Evolutionary conservation across 2,113 vertebrate genomes (phyloP).

Genomic region (Ahaetulla prasina): DNA sequence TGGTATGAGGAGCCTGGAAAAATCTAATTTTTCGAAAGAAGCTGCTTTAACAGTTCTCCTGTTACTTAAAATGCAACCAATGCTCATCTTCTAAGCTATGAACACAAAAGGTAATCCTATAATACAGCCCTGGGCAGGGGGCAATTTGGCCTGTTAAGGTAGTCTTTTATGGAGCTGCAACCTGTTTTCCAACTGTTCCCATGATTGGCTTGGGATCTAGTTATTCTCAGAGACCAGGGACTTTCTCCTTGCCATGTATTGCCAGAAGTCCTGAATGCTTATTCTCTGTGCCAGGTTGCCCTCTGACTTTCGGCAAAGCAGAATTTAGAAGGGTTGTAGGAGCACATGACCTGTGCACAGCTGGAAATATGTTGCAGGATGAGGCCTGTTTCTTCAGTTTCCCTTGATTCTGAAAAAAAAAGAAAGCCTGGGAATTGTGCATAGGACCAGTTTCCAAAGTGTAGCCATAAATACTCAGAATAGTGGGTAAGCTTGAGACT

Average conservation of each 20-base stretch:
- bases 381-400: neutral
- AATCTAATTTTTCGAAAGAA: neutral
- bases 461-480: neutral
- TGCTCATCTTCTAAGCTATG: neutral
- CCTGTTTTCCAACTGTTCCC: neutral
- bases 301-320: neutral
- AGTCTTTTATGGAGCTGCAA: too few relatives aligned
- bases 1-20: neutral
- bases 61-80: neutral
- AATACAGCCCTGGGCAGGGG: neutral
- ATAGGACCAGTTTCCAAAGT: conserved; percentile 4
- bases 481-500: neutral
- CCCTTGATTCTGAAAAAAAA: neutral
- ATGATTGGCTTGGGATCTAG: neutral
- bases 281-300: neutral
- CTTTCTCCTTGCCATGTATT: neutral
- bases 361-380: neutral
- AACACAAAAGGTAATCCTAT: neutral
- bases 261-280: neutral
- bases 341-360: neutral
- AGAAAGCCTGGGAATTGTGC: conserved; percentile 6
- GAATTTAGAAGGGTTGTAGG: neutral
- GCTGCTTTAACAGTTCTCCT: neutral
- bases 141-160: neutral
- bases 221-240: neutral